Base-by-base conservation (phyloP, 1,140 invertebrate species). In the Drosophila ironensis region DNA sequence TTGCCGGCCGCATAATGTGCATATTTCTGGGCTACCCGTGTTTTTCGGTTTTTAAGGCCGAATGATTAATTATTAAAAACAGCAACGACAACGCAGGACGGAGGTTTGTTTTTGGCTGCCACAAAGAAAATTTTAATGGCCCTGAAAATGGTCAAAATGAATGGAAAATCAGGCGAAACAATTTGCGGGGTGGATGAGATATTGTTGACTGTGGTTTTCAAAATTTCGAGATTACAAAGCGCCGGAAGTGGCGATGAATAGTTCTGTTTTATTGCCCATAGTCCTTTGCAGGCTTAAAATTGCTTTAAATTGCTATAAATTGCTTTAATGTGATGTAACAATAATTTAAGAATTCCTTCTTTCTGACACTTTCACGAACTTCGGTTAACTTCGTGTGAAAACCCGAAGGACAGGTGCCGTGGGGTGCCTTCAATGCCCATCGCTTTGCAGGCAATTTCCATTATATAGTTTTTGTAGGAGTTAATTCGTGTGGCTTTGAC, bases 41-140 rank as follows among this genome's bases (percentile, higher is more conserved):
- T 28, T 64, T 54, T 80, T 44, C 14, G 46, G 57, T 44, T 69
- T 84, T 84, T 67, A 84, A 84, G 74, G 51, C 73, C 73, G 71
- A 84, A 78, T 84, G 78, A 84, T 84, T 84, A 84, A 84, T 84
- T 86, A 78, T 86, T 74, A 57, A 84, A 47, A 84, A 56, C 60
- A 45, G 30, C 60, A 60, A 56, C 46, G 20, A 44, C 28, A 59
- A 20, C 33, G n/a, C n/a, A 17, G 30, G 20, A 16, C 25, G 56
- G 48, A 72, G 30, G 9, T n/a, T 20, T 20, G 12, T 28, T 42
- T 19, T 27, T 24, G 11, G 37, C 22, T 44, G 16, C 48, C 56
- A 63, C 56, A 64, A 48, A 63, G 60, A 64, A 16, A 40, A 53
- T 54, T 67, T 37, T 54, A 67, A 68, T 68, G 63, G 25, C 63